A percentile compares a stretch with the other conserved stretches of the same genome.
These are phyloP conservation scores for Vesta saturnalis DNA, from an alignment of 2,888 invertebrate species.

Conservation along the genomic window DNA sequence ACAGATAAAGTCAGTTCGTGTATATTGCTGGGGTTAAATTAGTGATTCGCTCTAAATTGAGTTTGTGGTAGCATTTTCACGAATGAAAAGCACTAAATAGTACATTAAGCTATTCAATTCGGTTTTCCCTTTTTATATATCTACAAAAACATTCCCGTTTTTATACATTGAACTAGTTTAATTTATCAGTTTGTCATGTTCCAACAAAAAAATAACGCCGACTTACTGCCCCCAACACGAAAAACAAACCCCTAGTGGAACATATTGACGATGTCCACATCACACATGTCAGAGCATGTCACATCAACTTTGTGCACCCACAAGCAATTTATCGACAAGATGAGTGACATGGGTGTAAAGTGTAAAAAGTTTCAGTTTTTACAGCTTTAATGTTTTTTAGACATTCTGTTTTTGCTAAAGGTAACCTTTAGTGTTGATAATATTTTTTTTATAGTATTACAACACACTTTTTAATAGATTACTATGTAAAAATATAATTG, in stretches of 20 bases:
- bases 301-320: conserved; percentile 23
- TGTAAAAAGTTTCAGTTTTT: too few species aligned
- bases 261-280: conserved; percentile 24
- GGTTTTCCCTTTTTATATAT: too few species aligned
- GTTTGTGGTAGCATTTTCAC: not conserved
- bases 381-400: too few species aligned
- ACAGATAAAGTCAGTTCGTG: conserved; percentile 1
- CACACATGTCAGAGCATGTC: conserved; percentile 26
- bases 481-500: too few species aligned
- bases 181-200: conserved; percentile 16
- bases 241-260: conserved; percentile 3
- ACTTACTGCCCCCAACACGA: not conserved
- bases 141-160: too few species aligned
- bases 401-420: too few species aligned
- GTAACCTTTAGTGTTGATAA: too few species aligned
- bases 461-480: too few species aligned
- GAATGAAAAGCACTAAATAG: too few species aligned
- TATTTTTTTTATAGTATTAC: too few species aligned
- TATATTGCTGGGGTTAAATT: not conserved
- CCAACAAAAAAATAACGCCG: not conserved
- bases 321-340: conserved; percentile 25
- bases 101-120: not conserved
- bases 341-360: conserved; percentile 18
- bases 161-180: not conserved
- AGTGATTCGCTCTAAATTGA: not conserved